Conservation (phyloP, 2,113 vertebrate genomes). For the Myiagra hebetior region DNA sequence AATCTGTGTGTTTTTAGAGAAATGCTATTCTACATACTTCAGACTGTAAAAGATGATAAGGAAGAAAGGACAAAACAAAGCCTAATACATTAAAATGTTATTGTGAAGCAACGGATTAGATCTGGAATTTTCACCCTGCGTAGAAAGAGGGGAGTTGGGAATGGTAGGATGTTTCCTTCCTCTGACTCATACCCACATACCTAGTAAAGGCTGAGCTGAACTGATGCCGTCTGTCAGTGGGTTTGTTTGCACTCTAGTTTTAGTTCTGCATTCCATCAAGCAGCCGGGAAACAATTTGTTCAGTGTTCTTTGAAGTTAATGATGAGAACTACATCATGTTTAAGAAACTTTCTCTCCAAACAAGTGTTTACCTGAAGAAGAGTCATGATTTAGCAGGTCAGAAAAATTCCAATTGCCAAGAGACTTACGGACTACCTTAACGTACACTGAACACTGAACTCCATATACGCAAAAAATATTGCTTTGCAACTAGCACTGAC, state of each 20-base stretch:
- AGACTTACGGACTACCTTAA: background rate
- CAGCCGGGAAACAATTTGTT: background rate
- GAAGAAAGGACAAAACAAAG: background rate
- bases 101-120: background rate
- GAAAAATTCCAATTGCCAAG: background rate
- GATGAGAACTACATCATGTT: background rate
- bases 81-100: background rate
- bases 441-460: background rate
- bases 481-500: background rate
- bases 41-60: background rate
- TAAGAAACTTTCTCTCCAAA: background rate
- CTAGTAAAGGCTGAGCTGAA: background rate
- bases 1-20: background rate
- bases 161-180: background rate
- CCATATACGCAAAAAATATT: rapidly evolving
- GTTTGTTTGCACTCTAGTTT: background rate
- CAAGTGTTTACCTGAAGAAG: background rate
- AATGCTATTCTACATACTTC: background rate
- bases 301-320: background rate
- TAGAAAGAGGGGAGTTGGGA: background rate
- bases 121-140: background rate
- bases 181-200: background rate
- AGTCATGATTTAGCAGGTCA: background rate
- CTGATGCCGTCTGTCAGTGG: background rate
- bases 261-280: background rate